These are phyloP conservation scores for Noctua fimbriata DNA, from an alignment of 2,888 invertebrate species.

Conservation along the genomic window DNA sequence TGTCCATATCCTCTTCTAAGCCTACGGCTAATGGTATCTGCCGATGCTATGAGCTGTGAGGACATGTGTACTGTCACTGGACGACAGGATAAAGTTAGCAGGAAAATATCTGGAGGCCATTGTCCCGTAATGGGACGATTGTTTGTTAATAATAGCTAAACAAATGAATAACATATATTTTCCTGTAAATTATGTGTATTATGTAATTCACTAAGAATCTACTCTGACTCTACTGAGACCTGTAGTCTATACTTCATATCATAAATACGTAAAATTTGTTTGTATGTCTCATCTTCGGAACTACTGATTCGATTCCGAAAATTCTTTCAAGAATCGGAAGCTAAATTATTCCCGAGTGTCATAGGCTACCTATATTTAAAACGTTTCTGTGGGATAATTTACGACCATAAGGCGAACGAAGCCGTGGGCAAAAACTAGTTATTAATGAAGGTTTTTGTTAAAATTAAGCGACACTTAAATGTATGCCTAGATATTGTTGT, in stretches of 20 bases:
- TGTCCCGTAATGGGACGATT: conserved; percentile 2
- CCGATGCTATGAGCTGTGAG: background rate
- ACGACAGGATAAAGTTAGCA: conserved; percentile 7
- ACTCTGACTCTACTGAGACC: background rate
- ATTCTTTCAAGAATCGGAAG: background rate
- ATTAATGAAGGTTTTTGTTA: background rate
- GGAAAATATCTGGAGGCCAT: conserved; percentile 16
- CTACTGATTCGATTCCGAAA: background rate
- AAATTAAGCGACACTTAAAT: background rate
- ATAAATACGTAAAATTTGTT: background rate
- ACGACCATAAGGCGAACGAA: background rate
- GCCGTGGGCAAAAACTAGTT: background rate
- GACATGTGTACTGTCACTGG: background rate
- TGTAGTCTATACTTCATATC: background rate
- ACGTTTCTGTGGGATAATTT: background rate
- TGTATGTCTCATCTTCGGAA: background rate
- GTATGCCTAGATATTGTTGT: background rate
- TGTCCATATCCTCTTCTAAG: background rate
- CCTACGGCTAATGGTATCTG: background rate
- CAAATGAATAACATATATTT: conserved; percentile 13
- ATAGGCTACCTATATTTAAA: background rate
- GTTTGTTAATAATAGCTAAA: conserved; percentile 29
- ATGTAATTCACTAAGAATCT: background rate
- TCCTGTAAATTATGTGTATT: background rate
- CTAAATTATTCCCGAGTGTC: background rate